Conservation (phyloP, 2,113 vertebrate genomes). For the Puntigrus tetrazona region DNA sequence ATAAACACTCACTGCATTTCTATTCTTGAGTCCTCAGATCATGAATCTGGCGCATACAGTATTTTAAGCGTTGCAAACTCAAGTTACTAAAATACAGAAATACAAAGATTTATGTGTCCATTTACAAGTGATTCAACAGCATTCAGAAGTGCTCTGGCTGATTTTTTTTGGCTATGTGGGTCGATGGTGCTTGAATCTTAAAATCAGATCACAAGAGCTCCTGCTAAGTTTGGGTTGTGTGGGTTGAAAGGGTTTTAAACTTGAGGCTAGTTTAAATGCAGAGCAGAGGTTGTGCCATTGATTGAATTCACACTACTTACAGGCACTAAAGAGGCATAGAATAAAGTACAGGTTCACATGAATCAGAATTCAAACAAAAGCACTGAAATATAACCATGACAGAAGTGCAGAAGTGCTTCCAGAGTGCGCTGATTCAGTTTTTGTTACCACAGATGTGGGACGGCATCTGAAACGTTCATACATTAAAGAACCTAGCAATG, state of each 20-base stretch:
- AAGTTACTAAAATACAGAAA: background rate
- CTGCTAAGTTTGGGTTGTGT: slow-evolving; percentile 24
- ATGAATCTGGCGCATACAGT: background rate
- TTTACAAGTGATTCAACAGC: background rate
- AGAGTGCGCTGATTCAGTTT: background rate
- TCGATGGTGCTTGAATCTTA: slow-evolving; percentile 2
- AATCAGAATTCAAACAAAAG: slow-evolving; percentile 3
- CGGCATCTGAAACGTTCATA: background rate
- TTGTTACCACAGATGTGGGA: background rate
- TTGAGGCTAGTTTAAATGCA: slow-evolving; percentile 15
- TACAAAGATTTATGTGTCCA: background rate
- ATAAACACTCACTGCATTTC: background rate
- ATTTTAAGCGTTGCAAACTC: background rate
- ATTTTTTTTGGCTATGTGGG: slow-evolving; percentile 7
- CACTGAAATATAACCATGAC: background rate
- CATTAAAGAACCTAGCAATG: background rate
- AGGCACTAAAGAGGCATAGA: background rate
- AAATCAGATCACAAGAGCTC: slow-evolving; percentile 20
- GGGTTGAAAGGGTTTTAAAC: slow-evolving; percentile 26
- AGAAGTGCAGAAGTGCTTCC: slow-evolving; percentile 16
- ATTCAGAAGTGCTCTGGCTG: background rate
- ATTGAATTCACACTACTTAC: slow-evolving; percentile 23
- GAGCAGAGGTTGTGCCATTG: slow-evolving; percentile 27
- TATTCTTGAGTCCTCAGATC: background rate
- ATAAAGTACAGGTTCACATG: slow-evolving; percentile 3